Base-by-base conservation (phyloP, 1,140 invertebrate genomes). In the Maniola jurtina region DNA sequence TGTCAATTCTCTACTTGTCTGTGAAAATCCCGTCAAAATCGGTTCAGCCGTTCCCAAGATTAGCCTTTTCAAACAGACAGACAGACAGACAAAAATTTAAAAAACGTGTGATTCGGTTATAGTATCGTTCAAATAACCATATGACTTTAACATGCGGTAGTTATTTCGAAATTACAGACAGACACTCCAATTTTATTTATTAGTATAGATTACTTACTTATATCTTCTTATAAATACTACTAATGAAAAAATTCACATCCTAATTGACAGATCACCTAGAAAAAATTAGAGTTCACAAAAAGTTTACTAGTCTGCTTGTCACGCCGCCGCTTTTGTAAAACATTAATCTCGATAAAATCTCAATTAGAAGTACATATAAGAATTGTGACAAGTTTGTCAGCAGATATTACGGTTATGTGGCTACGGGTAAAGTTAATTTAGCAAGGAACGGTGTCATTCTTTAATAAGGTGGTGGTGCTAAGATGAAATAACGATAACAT, bases 331-430 rank as follows among this genome's bases (percentile, higher is more conserved):
- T 34, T 64, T 35, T 59, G 48, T 68, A 60, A 64, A 59, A 60
- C 63, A 61, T 60, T 60, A 60, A 76, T 75, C 69, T 61, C 54
- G 58, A 69, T 66, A 68, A 68, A 67, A 76, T 75, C 54, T 76
- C 70, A 71, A 71, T 75, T 72, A 72, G 47, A 67, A 54, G 61
- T 64, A 72, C 66, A 79, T 77, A 71, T 71, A 79, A 73, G 66
- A 77, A 73, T 74, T 79, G 72, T 78, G 73, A 68, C 62, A 63
- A 69, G 73, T 75, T 76, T 83, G 72, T 82, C 79, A 75, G 67
- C 64, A 61, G 63, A 66, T 70, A 80, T 81, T 78, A 81, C 79
- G 78, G 79, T 81, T 80, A 81, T 56, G 52, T 65, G 55, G 68
- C 68, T 62, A 68, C 66, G 64, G 61, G 72, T 73, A 77, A 61